Base-by-base conservation (phyloP, 2,888 invertebrate genomes). In the Teleiodes luculella region DNA sequence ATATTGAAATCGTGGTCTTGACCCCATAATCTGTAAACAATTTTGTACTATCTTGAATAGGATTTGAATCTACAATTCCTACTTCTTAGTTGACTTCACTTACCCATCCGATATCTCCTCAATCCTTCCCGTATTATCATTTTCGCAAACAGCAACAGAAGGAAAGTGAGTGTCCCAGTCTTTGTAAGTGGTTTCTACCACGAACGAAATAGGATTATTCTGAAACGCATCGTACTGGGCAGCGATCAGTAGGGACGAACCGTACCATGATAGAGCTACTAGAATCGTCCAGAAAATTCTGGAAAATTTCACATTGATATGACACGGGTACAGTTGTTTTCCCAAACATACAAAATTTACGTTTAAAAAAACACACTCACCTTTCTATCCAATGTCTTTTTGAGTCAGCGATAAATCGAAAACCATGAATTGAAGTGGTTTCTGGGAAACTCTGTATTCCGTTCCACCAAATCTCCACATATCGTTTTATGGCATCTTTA, bases 131-230 rank as follows among this genome's bases (percentile, higher is more conserved):
- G 91, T 88, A 66, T 94, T 94, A 66, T 94, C 94, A 4, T 90
- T 91, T 73, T 95, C 94, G 68, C 95, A 96, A 10, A 95, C 84
- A 1, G 92, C 91, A 31, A 95, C 82, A 0, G 95, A 90, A 0
- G 95, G 95, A 64, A 95, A 95, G 53, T 92, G 82, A 0, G 94
- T 94, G 64, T 93, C 86, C 94, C 95, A 95, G 62, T 94, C 92
- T 30, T 93, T 90, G 71, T 94, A 95, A 0, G 92, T 93, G 0
- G 95, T 95, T 66, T 95, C 95, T 11, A 93, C 93, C 0, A 94
- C 95, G 69, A 95, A 95, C 53, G 95, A 95, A 52, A 95, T 94
- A 0, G 95, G 93, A 70, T 94, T 93, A 62, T 93, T 92, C 62
- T 92, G 90, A 68, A 92, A 95, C 0, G 92, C 91, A n/a, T 89